Base-by-base conservation (phyloP, 2,888 invertebrate genomes). In the Cerastis rubricosa region DNA sequence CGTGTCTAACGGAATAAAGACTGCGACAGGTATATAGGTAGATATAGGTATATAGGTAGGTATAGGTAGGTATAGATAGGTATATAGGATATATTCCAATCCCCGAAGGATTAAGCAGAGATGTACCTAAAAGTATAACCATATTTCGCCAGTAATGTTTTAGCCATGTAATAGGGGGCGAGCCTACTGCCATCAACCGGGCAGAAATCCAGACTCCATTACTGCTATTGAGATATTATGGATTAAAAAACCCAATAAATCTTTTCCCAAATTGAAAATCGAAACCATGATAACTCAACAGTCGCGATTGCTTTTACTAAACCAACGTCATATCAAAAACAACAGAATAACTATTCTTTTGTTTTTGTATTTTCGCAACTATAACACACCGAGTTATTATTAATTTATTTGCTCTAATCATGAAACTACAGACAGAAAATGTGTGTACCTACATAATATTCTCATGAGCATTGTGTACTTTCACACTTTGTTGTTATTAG, bases 381-480 rank as follows among this genome's bases (percentile, higher is more conserved):
- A 12, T 9, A 22, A 45, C n/a, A 17, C 43, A 45, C 17, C 14
- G 64, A 14, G 14, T 14, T 64, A 9, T 25, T 14, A 43, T 49
- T 63, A 67, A 57, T 63, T 54, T 49, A 1, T 64, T 43, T 25
- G 9, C 17, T 67, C 22, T 67, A n/a, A 35, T 54, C 29, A 49
- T n/a, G 17, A 49, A 76, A 51, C 49, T 74, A 22, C 67, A 76
- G 63, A 57, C 40, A 8, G 43, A 67, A 81, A 49, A 43, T 49
- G 35, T 82, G 4, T 9, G 1, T 59, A 19, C 29, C 57, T 14
- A 57, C 57, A 14, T 59, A 59, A 19, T 35, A 64, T 65, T 71
- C 83, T 83, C 83, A 35, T 49, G 63, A 83, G 83, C 47, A 70
- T 70, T 54, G 51, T 54, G 22, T 70, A 43, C 77, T 61, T 77